A percentile compares a stretch with the other conserved stretches of the same genome.
These are phyloP conservation scores for Entomobrya multifasciata DNA, from an alignment of 2,888 invertebrate species.

Conservation along the genomic window DNA sequence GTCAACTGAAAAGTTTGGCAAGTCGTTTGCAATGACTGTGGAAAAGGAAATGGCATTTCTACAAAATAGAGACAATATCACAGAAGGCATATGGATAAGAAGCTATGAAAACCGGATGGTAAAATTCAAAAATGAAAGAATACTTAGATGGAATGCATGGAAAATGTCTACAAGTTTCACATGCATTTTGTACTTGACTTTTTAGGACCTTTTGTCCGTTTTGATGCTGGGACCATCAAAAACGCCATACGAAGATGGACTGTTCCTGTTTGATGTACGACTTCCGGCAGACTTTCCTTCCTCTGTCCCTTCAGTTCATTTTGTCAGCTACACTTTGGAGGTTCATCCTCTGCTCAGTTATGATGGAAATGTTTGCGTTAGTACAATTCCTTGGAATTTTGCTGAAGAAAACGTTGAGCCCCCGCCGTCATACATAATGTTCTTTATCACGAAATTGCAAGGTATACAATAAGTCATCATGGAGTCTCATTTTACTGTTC, in stretches of 20 bases:
- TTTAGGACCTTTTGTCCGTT: slow-evolving; percentile 90
- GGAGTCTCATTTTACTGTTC: no score
- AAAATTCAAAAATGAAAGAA: slow-evolving; percentile 72
- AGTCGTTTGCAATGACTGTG: slow-evolving; percentile 32
- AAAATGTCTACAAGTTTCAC: background rate
- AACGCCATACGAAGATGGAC: slow-evolving; percentile 96
- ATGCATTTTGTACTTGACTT: no score
- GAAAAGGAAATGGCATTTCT: slow-evolving; percentile 82
- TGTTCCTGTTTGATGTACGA: slow-evolving; percentile 97
- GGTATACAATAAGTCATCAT: slow-evolving; percentile 80
- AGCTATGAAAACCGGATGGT: slow-evolving; percentile 93
- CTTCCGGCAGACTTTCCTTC: slow-evolving; percentile 94
- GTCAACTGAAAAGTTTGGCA: slow-evolving; percentile 28
- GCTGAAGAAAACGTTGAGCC: slow-evolving; percentile 89
- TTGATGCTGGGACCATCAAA: slow-evolving; percentile 95
- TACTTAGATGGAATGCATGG: background rate
- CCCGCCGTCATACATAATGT: slow-evolving; percentile 84
- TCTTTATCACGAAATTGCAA: slow-evolving; percentile 96
- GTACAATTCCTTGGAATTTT: slow-evolving; percentile 93
- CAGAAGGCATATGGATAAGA: slow-evolving; percentile 92
- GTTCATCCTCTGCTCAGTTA: slow-evolving; percentile 97
- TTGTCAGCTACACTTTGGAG: slow-evolving; percentile 94
- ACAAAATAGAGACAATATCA: slow-evolving; percentile 84
- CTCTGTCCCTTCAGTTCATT: slow-evolving; percentile 87
- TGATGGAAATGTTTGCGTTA: slow-evolving; percentile 95